Conservation (phyloP, 2,113 vertebrate species). For the Chinchilla lanigera region DNA sequence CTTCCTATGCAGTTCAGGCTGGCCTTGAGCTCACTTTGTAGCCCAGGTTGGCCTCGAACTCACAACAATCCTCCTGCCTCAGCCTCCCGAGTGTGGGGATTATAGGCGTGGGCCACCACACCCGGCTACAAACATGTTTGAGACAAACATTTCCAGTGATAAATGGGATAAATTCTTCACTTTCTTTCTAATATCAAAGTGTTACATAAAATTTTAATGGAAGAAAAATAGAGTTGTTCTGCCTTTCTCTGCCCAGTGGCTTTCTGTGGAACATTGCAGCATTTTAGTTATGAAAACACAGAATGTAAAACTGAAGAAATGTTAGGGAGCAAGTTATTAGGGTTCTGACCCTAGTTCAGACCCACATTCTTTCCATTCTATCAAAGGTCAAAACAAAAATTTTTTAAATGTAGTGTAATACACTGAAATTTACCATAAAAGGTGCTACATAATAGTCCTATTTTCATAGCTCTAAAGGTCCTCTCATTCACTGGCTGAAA, state of each 20-base stretch:
- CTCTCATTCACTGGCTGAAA: background rate
- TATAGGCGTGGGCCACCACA: too few relatives aligned
- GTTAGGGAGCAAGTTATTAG: background rate
- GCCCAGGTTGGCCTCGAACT: too few relatives aligned
- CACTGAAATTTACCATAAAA: slow-evolving; percentile 42
- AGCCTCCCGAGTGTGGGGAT: too few relatives aligned
- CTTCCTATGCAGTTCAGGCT: too few relatives aligned
- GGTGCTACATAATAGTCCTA: background rate
- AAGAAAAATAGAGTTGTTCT: background rate
- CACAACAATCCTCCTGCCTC: too few relatives aligned
- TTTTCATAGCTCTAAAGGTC: slow-evolving; percentile 21
- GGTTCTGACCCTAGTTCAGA: background rate
- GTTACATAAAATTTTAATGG: background rate
- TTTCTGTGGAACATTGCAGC: background rate
- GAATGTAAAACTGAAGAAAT: slow-evolving; percentile 19
- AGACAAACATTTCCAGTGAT: slow-evolving; percentile 21
- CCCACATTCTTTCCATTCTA: background rate
- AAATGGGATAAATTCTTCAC: background rate
- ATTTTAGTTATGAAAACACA: background rate
- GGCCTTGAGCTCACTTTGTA: too few relatives aligned
- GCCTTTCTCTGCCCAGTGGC: background rate
- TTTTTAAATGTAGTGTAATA: background rate
- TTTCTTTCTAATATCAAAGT: background rate
- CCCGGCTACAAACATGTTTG: background rate
- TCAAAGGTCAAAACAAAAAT: background rate